Base-by-base conservation (phyloP, 2,113 vertebrate genomes). In the Conger conger region DNA sequence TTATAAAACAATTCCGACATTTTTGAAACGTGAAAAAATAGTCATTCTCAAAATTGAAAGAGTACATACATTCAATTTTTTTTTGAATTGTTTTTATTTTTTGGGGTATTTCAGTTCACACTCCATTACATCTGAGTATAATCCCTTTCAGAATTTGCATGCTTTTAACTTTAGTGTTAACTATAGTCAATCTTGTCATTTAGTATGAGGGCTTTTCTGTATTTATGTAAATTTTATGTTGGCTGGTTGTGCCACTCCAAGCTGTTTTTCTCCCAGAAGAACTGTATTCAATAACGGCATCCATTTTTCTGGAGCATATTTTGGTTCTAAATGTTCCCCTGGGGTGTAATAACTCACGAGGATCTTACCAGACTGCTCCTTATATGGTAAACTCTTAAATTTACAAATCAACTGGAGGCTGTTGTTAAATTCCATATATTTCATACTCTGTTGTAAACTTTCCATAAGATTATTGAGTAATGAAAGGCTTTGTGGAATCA, bases 301-400 rank as follows among this genome's bases (percentile, higher is more conserved):
- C 89, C 89, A 68, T 86, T 88, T 90, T 89, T 85, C 79, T 78
- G 68, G 63, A 80, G 86, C 81, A 88, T 89, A 90, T 91, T 90
- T 89, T 89, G 87, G 89, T 90, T 91, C 85, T 76, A 84, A 87
- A 87, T 76, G 84, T 87, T 91, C 91, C 88, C 91, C 90, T 89
- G 87, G 88, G 87, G 88, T 87, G 87, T 89, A 86, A 85, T 86
- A 87, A 86, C 89, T 89, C 87, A 88, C 89, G 89, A 87, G 90
- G 89, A 89, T 88, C 89, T 90, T 87, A 90, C 90, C 92, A 91
- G 77, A 3, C 42, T 60, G 36, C 54, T 54, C 91, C 90, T 87
- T 91, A 91, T 91, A 91, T 89, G 89, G 91, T 87, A 88, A 88
- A 86, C 80, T 87, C 88, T 84, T 84, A 91, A 88, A 89, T 88